Percentiles rank a stretch among this genome's conserved stretches.
phyloP scores from a whole-genome alignment of 2,888 invertebrate species.

The Hypomecis punctinalis region DNA sequence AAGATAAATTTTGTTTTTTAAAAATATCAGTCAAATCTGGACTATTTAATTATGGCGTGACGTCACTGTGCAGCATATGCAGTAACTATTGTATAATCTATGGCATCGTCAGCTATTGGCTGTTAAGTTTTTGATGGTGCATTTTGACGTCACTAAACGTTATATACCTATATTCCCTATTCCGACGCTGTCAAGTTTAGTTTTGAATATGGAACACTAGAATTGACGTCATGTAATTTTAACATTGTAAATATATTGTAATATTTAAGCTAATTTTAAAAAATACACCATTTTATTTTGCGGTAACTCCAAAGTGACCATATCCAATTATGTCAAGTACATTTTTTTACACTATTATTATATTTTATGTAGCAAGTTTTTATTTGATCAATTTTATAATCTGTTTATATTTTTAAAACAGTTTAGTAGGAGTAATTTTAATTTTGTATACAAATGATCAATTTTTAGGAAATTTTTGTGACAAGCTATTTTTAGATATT shows the following conservation, averaged over 20 bases:
- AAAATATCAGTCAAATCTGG: too few relatives aligned
- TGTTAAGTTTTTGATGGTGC: too few relatives aligned
- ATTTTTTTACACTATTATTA: conserved; percentile 20
- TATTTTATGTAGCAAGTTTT: conserved; percentile 29
- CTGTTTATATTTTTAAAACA: conserved; percentile 25
- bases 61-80: too few relatives aligned
- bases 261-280: conserved; percentile 1
- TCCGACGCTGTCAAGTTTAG: too few relatives aligned
- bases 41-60: too few relatives aligned
- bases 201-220: neutral
- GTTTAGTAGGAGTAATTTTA: neutral
- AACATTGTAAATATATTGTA: conserved; percentile 33
- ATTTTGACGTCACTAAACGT: too few relatives aligned
- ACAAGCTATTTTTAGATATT: conserved; percentile 26
- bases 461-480: conserved; percentile 1
- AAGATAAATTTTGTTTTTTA: too few relatives aligned
- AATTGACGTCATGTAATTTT: neutral
- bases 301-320: conserved; percentile 20
- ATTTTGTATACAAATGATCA: conserved; percentile 12
- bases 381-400: conserved; percentile 37
- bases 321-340: conserved; percentile 18
- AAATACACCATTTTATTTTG: conserved; percentile 5
- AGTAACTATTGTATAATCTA: too few relatives aligned
- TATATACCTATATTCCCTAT: too few relatives aligned
- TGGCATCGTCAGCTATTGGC: too few relatives aligned